These are phyloP conservation scores for Phrynocephalus guinanensis DNA, from an alignment of 2,797 vertebrate species.

Conservation along the genomic window DNA sequence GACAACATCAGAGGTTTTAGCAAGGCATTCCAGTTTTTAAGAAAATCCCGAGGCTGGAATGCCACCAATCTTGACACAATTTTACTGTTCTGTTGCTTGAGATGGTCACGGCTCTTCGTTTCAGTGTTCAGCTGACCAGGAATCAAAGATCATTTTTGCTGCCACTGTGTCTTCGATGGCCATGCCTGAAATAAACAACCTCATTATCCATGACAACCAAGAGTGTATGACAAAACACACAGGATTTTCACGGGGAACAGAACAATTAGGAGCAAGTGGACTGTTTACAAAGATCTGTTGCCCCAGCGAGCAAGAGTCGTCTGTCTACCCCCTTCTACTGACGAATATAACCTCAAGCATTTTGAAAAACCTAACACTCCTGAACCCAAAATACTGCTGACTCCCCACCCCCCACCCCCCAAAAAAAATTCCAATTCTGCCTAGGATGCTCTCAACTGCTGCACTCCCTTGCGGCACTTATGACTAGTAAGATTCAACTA, in stretches of 20 bases:
- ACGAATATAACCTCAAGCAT: not conserved
- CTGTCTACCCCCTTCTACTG: not conserved
- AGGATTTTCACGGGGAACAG: not conserved
- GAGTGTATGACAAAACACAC: not conserved
- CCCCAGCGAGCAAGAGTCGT: not conserved
- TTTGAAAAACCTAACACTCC: not conserved
- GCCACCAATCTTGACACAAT: not conserved
- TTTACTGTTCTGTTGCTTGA: not conserved
- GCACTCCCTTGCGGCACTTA: not conserved
- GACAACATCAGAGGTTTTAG: not conserved
- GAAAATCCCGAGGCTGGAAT: not conserved
- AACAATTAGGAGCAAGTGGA: no score
- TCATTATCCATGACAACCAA: conserved; percentile 46
- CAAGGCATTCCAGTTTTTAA: not conserved
- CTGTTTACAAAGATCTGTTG: not conserved
- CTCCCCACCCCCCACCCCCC: no score
- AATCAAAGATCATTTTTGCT: conserved; percentile 90
- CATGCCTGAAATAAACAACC: conserved; percentile 84
- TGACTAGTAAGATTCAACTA: not conserved
- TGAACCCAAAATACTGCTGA: no score
- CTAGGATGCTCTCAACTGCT: not conserved
- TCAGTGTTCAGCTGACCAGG: conserved; percentile 82
- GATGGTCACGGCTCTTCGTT: conserved; percentile 1
- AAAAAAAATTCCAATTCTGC: no score
- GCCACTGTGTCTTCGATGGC: conserved; percentile 91